A percentile compares a stretch with the other conserved stretches of the same genome.
Conservation (phyloP, 1,140 invertebrate species). For the Bemisia tabaci region DNA sequence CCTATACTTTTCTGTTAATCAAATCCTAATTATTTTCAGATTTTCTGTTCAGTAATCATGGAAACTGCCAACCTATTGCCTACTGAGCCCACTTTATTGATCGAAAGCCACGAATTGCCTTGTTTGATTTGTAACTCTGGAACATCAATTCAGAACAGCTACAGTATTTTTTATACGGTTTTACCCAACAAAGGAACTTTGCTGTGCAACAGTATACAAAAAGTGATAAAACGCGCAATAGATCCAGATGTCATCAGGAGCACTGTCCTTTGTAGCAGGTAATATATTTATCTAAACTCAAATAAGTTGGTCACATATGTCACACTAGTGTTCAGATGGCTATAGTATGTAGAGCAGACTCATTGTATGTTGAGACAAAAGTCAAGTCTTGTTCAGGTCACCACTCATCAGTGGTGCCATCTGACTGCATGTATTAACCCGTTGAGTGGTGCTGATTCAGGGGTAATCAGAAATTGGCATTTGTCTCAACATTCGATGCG, state of each 20-base stretch:
- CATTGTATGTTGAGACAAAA: too few relatives aligned
- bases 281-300: too few relatives aligned
- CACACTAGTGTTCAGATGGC: not conserved
- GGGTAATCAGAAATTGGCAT: too few relatives aligned
- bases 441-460: too few relatives aligned
- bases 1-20: too few relatives aligned
- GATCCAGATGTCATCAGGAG: constrained; percentile 6
- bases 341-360: not conserved
- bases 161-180: constrained; percentile 11
- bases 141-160: not conserved
- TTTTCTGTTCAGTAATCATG: too few relatives aligned
- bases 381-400: too few relatives aligned
- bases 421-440: too few relatives aligned
- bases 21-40: too few relatives aligned
- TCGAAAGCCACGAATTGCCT: not conserved
- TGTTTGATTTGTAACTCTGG: constrained; percentile 11
- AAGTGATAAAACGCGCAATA: constrained; percentile 3
- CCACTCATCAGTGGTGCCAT: too few relatives aligned
- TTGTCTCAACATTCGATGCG: too few relatives aligned
- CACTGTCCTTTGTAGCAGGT: constrained; percentile 9
- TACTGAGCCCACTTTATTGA: not conserved
- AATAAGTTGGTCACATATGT: too few relatives aligned
- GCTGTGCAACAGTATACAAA: constrained; percentile 5
- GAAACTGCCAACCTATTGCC: not conserved
- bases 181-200: constrained; percentile 4